Percentiles rank a stretch among this genome's conserved stretches.
Evolutionary conservation across 2,888 invertebrate species (phyloP).

Genomic region (Agriopis aurantiaria): DNA sequence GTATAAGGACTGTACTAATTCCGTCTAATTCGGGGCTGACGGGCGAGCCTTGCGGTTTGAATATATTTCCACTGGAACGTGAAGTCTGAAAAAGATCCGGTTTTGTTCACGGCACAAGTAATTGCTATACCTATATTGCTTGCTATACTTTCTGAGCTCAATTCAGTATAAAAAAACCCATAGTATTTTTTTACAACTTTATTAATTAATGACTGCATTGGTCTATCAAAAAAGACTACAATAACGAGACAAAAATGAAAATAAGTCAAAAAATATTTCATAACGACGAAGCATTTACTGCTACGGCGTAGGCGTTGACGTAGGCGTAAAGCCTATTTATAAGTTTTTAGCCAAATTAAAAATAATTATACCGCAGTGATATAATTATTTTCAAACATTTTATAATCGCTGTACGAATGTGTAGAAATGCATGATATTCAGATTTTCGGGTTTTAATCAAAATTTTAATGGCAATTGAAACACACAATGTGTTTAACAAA

Average conservation of each 20-base stretch:
- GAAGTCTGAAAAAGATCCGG: constrained; percentile 20
- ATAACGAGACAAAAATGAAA: not conserved
- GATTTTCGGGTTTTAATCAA: too few species aligned
- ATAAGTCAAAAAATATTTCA: not conserved
- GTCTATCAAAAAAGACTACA: not conserved
- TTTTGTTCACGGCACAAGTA: constrained; percentile 9
- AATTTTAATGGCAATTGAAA: too few species aligned
- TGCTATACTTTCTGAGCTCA: not conserved
- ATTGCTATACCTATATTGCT: too few species aligned
- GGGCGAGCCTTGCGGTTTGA: constrained; percentile 38
- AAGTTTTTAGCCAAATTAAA: too few species aligned
- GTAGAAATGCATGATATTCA: too few species aligned
- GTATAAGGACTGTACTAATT: constrained; percentile 39
- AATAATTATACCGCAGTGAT: too few species aligned
- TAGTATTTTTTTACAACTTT: not conserved
- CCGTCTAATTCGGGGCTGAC: constrained; percentile 45
- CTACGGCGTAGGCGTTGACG: too few species aligned
- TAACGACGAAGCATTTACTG: too few species aligned
- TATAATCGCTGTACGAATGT: too few species aligned
- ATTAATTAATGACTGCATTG: not conserved
- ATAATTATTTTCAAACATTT: too few species aligned
- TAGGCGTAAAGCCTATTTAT: too few species aligned
- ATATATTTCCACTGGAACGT: constrained; percentile 32
- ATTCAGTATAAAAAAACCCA: not conserved
- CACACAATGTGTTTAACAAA: too few species aligned